Evolutionary conservation across 2,888 invertebrate genomes (phyloP).

Genomic region (Drosophila rellima): DNA sequence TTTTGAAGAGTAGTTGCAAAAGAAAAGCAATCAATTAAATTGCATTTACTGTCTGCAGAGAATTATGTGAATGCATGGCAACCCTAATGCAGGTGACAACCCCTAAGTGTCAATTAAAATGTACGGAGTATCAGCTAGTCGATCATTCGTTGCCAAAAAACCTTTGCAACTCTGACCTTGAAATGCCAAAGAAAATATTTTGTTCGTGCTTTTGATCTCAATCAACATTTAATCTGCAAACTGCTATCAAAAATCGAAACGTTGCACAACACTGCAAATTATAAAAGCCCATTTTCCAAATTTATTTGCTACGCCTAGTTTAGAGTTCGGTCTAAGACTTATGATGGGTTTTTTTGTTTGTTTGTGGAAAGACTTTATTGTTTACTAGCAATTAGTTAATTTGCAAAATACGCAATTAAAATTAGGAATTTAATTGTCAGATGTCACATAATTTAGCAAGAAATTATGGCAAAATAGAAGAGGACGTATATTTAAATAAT

Average conservation of each 20-base stretch:
- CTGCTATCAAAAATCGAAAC: neutral
- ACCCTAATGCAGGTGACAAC: neutral
- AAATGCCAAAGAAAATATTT: slow-evolving; percentile 1
- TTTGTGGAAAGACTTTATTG: neutral
- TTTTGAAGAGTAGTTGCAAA: neutral
- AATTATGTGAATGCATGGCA: neutral
- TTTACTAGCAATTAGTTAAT: slow-evolving; percentile 11
- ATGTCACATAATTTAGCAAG: slow-evolving; percentile 18
- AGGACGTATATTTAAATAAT: neutral
- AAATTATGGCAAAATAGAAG: slow-evolving; percentile 16
- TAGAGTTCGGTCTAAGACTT: neutral
- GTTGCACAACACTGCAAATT: slow-evolving; percentile 21
- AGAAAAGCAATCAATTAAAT: neutral
- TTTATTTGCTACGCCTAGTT: neutral
- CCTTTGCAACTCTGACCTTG: neutral
- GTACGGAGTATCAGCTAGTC: slow-evolving; percentile 2
- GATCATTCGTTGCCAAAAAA: neutral
- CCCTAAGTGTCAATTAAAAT: neutral
- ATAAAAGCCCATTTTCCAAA: neutral
- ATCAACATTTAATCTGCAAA: neutral
- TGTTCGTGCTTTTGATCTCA: neutral
- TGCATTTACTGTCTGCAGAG: neutral
- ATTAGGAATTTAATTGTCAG: neutral
- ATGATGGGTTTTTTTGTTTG: neutral
- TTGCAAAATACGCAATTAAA: slow-evolving; percentile 8